These are phyloP conservation scores for Monopterus albus DNA, from an alignment of 2,113 vertebrate species.

Conservation along the genomic window DNA sequence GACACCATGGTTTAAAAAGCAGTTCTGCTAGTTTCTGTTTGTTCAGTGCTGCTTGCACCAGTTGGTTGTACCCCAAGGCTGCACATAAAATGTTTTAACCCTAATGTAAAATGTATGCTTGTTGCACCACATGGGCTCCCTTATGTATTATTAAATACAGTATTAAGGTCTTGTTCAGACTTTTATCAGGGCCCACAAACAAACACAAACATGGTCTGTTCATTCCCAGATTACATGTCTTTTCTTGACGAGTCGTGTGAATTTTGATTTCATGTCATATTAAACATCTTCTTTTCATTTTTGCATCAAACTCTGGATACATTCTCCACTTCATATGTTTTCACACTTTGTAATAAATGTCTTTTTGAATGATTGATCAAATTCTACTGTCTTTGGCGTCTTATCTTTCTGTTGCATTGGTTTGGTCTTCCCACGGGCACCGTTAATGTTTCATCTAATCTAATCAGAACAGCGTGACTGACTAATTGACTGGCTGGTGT, in stretches of 20 bases:
- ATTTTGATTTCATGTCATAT: too few relatives aligned
- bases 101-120: not conserved
- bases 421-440: constrained; percentile 1
- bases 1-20: not conserved
- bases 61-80: not conserved
- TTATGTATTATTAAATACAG: not conserved
- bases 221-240: not conserved
- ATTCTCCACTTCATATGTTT: too few relatives aligned
- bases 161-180: too few relatives aligned
- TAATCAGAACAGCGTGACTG: constrained; percentile 42
- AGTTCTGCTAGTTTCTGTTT: not conserved
- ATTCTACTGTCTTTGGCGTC: not conserved
- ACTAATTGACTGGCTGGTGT: constrained; percentile 41
- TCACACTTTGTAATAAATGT: not conserved
- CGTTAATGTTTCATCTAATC: constrained; percentile 40
- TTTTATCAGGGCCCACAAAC: not conserved
- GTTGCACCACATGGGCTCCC: not conserved
- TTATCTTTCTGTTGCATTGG: not conserved
- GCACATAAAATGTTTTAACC: too few relatives aligned
- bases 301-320: too few relatives aligned
- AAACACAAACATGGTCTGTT: not conserved
- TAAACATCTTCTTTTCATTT: too few relatives aligned
- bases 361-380: not conserved
- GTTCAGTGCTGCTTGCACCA: not conserved
- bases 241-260: not conserved